phyloP scores from a whole-genome alignment of 2,888 invertebrate genomes.

The Morinoia aosen region DNA sequence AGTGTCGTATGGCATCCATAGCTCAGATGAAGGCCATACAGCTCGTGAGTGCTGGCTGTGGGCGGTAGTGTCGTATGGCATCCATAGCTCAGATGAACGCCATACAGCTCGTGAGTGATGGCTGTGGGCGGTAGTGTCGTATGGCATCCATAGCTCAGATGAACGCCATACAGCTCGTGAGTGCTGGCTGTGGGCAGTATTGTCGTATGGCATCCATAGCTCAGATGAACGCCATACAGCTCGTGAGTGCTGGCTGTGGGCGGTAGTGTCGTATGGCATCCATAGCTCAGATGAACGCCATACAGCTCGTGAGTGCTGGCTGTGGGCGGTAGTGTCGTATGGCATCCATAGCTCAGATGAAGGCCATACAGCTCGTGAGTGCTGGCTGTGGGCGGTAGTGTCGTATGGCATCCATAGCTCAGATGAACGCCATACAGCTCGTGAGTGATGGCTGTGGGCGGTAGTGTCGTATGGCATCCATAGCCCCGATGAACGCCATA shows the following conservation, averaged over 20 bases:
- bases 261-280: no score
- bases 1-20: no score
- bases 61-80: no score
- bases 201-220: background rate
- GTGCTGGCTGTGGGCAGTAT: background rate
- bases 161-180: slow-evolving; percentile 2
- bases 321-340: background rate
- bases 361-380: background rate
- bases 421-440: slow-evolving; percentile 49
- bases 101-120: background rate
- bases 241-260: background rate
- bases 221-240: slow-evolving; percentile 51
- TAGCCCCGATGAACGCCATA: background rate
- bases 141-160: background rate
- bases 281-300: slow-evolving; percentile 20
- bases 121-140: background rate
- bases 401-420: background rate
- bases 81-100: slow-evolving; percentile 8
- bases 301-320: background rate
- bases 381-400: background rate
- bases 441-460: background rate
- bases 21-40: slow-evolving; percentile 50
- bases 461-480: no score
- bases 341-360: background rate
- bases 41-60: background rate